Base-by-base conservation (phyloP, 2,113 vertebrate genomes). In the Rissa tridactyla region DNA sequence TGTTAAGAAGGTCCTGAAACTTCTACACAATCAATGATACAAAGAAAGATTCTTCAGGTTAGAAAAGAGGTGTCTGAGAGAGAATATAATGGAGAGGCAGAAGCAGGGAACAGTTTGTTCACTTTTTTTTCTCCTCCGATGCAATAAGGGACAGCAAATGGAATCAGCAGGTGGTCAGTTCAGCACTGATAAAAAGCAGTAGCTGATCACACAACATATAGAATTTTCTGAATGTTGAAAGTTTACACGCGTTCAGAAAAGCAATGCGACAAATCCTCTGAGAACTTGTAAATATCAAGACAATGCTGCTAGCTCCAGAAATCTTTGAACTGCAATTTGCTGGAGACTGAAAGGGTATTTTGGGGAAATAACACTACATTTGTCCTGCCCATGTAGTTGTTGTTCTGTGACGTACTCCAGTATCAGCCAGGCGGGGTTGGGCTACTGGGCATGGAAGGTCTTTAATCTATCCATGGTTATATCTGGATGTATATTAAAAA, bases 331-430 rank as follows among this genome's bases (percentile, higher is more conserved):
- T 85, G 20, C 47, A 21, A 3, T 76, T 84, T 76, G 12, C 47
- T 88, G 66, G 38, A 55, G 57, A 40, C 9, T 55, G 57, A 64
- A 61, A 20, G 16, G 15, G 3, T 40, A 8, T 55, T 20, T 82
- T 38, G 3, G 26, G 32, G 17, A 84, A 69, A 66, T 57, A 61
- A 66, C 21, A 13, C 4, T 27, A 1, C 6, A 5, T 85, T 61
- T 82, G 8, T 72, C 44, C 49, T 61, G 61, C 23, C 3, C 8
- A 1, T 30, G 8, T 27, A 26, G 10, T 13, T 36, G 14, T 34
- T 52, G 2, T 69, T 66, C 32, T 60, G 32, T 71, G 26, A 30
- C 0, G 0, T 42, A 23, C 13, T 64, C 17, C 6, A 3, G 26
- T 40, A 0, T 58, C 78, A 77, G 14, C 29, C 38, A 47, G 46